Evolutionary conservation across 2,113 vertebrate species (phyloP), one percentile per base, ranked within the genome.

Genomic region (Pelecanoides urinatrix): DNA sequence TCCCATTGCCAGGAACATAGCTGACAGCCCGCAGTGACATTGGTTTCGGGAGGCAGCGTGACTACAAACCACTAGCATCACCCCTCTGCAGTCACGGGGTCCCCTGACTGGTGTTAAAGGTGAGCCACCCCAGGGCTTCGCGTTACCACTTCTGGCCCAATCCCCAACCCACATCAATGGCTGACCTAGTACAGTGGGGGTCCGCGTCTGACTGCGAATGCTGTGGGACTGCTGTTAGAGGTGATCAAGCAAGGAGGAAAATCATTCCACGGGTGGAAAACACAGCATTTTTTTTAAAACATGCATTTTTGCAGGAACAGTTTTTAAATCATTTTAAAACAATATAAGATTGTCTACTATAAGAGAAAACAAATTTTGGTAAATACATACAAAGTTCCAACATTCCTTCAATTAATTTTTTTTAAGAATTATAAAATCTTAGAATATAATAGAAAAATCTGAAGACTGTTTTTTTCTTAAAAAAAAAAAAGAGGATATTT

Each of bases 271-370:
- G 9, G 27, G 8, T 74, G 27, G 23, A 71, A 92, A 86, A 30
- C 20, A 61, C 2, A 40, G 6, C 6, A n/a, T 25, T 30, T 72
- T n/a, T 52, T 61, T 12, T 1, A 2, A 53, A 40, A 36, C 0
- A 2, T 10, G 11, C 1, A 8, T 27, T 73, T 76, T 73, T 52
- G 12, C 5, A 47, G 10, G 6, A 77, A 42, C 0, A 30, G 4
- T 44, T 80, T 61, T 53, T 1, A 73, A 83, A 56, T 21, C 0
- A 18, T 34, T 75, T 61, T 20, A 25, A 61, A 95, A 44, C 7
- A 11, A 44, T 44, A 19, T 38, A 76, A 71, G 16, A 34, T 26
- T 87, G 4, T 38, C 40, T 63, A 16, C 5, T 20, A 2, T 13
- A 76, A 76, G 10, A 82, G 26, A 79, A 68, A 45, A 5, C 11